Conservation (phyloP, 1,140 invertebrate genomes). For the Drosophila ohnishii region DNA sequence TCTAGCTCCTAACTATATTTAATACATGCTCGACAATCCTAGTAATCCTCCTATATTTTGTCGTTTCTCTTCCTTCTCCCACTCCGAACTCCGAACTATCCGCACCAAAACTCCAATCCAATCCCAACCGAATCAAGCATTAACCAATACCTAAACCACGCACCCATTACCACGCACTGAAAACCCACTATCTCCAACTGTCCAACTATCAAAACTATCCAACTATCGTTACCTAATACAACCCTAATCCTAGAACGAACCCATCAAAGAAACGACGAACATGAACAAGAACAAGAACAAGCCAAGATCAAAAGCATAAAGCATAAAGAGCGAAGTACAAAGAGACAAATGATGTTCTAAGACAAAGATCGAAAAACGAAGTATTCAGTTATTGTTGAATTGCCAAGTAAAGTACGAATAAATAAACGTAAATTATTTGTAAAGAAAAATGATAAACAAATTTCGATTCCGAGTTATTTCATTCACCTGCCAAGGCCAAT, state of each 20-base stretch:
- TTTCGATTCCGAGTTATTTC: conserved; percentile 47
- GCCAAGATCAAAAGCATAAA: conserved; percentile 61
- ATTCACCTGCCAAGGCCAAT: conserved; percentile 62
- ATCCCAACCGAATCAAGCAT: conserved; percentile 56
- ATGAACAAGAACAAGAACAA: conserved; percentile 17
- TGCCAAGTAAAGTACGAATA: conserved; percentile 62
- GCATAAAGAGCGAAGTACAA: conserved; percentile 74
- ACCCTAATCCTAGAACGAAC: conserved; percentile 42
- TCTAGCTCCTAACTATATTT: conserved; percentile 69
- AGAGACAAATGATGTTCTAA: conserved; percentile 78
- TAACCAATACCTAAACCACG: conserved; percentile 47
- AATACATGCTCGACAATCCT: conserved; percentile 60
- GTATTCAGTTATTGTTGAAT: conserved; percentile 76
- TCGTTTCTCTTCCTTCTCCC: conserved; percentile 59
- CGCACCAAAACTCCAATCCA: conserved; percentile 30
- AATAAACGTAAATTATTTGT: conserved; percentile 80
- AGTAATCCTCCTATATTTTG: conserved; percentile 47
- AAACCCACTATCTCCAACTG: conserved; percentile 27
- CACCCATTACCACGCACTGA: conserved; percentile 57
- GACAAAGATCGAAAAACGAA: conserved; percentile 52
- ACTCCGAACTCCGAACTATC: conserved; percentile 37
- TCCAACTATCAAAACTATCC: conserved; percentile 42
- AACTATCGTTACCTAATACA: conserved; percentile 60
- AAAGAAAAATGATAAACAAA: conserved; percentile 57
- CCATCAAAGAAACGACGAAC: conserved; percentile 53